Evolutionary conservation across 2,888 invertebrate species (phyloP).

Genomic region (Hemicrepidius hirtus): DNA sequence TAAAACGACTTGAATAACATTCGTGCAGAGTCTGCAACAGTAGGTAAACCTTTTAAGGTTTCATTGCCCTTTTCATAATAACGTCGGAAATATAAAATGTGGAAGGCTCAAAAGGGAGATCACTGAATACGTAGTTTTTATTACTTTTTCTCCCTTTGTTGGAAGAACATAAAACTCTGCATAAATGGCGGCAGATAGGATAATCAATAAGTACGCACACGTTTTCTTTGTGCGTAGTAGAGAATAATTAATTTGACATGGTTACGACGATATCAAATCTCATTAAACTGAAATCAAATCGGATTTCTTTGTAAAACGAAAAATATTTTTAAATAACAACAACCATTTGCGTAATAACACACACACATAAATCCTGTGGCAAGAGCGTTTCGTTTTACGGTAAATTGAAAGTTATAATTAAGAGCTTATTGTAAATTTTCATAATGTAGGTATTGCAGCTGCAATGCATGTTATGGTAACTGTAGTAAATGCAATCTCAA

Average conservation of each 20-base stretch:
- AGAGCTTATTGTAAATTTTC: slow-evolving; percentile 25
- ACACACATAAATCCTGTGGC: not conserved
- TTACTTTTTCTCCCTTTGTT: slow-evolving; percentile 33
- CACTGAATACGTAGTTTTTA: slow-evolving; percentile 31
- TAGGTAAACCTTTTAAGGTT: slow-evolving; percentile 25
- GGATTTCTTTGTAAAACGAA: not conserved
- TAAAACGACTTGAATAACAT: too few species aligned
- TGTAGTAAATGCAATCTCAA: not conserved
- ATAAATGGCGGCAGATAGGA: slow-evolving; percentile 25
- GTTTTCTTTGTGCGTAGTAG: not conserved
- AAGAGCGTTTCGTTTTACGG: slow-evolving; percentile 16
- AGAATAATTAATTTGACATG: slow-evolving; percentile 2
- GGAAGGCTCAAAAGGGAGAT: slow-evolving; percentile 26
- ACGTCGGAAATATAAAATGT: slow-evolving; percentile 32
- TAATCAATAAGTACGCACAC: slow-evolving; percentile 20
- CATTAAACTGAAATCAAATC: slow-evolving; percentile 1
- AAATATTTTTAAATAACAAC: not conserved
- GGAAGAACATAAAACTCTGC: slow-evolving; percentile 29
- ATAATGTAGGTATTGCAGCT: slow-evolving; percentile 19
- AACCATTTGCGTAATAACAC: not conserved
- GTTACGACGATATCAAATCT: not conserved
- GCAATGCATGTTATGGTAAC: not conserved
- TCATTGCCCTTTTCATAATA: slow-evolving; percentile 33
- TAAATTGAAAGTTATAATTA: slow-evolving; percentile 19
- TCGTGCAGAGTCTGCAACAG: not conserved